These are phyloP conservation scores for Paramormyrops hopkinsi DNA, from an alignment of 2,797 vertebrate genomes.

Conservation along the genomic window DNA sequence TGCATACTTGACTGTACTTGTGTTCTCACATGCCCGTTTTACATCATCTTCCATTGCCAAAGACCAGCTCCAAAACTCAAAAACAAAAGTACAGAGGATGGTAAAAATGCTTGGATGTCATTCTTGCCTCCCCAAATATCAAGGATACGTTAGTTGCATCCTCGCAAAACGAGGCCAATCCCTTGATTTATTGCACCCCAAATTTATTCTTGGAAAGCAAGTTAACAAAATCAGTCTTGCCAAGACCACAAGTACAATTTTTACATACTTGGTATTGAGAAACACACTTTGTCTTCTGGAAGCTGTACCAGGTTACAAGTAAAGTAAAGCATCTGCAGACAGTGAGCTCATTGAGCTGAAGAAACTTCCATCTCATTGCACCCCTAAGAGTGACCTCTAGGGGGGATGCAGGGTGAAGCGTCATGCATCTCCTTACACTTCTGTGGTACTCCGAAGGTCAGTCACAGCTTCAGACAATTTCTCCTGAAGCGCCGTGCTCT, in stretches of 20 bases:
- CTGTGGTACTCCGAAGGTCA: slow-evolving; percentile 71
- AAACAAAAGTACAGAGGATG: background rate
- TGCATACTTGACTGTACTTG: background rate
- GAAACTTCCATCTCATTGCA: background rate
- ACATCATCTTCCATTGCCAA: background rate
- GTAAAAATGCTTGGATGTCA: background rate
- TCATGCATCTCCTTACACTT: slow-evolving; percentile 68
- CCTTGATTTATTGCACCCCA: background rate
- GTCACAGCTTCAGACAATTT: slow-evolving; percentile 68
- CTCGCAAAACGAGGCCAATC: background rate
- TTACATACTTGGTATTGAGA: background rate
- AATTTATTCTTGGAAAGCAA: background rate
- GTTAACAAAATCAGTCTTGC: background rate
- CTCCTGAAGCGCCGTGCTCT: slow-evolving; percentile 62
- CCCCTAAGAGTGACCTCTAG: background rate
- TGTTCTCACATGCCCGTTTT: background rate
- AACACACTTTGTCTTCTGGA: background rate
- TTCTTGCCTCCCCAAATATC: background rate
- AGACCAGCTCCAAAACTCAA: background rate
- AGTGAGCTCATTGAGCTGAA: background rate
- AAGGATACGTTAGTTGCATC: background rate
- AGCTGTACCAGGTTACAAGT: background rate
- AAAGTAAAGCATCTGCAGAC: background rate
- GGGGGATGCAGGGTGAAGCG: background rate
- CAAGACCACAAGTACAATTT: background rate